These are phyloP conservation scores for Bufo bufo DNA, from an alignment of 2,113 vertebrate species.

Conservation along the genomic window DNA sequence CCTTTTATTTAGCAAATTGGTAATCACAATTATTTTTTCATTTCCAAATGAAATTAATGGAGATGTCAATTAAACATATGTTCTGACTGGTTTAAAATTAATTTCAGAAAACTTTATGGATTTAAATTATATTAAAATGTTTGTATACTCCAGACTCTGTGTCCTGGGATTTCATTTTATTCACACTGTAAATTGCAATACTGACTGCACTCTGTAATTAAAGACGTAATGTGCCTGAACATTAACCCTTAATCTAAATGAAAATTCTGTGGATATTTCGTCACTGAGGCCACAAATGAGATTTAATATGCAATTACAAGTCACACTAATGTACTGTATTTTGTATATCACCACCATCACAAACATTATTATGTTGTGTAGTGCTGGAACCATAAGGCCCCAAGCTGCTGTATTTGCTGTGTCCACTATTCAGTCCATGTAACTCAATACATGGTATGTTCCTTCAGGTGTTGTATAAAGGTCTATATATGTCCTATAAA, in stretches of 20 bases:
- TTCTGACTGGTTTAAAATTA: background rate
- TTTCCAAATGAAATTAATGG: background rate
- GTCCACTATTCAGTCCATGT: no score
- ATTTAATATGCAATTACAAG: no score
- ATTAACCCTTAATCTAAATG: background rate
- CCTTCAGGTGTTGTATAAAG: no score
- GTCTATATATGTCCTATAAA: no score
- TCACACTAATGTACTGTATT: background rate
- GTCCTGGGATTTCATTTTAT: slow-evolving; percentile 24
- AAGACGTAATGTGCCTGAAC: background rate
- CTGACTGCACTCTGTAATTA: slow-evolving; percentile 20
- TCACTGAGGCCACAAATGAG: background rate
- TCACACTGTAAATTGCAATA: slow-evolving; percentile 31
- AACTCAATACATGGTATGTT: no score
- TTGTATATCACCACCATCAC: background rate
- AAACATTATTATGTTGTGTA: background rate
- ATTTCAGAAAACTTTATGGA: background rate
- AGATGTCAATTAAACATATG: slow-evolving; percentile 11
- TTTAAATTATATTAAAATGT: no score
- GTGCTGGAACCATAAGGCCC: no score
- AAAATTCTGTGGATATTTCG: background rate
- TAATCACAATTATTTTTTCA: background rate
- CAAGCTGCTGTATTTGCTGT: no score
- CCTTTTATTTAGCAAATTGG: background rate
- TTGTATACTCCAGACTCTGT: background rate